A percentile compares a stretch with the other conserved stretches of the same genome.
These are phyloP conservation scores for Centropyge bicolor DNA, from an alignment of 2,797 vertebrate genomes.

Conservation along the genomic window DNA sequence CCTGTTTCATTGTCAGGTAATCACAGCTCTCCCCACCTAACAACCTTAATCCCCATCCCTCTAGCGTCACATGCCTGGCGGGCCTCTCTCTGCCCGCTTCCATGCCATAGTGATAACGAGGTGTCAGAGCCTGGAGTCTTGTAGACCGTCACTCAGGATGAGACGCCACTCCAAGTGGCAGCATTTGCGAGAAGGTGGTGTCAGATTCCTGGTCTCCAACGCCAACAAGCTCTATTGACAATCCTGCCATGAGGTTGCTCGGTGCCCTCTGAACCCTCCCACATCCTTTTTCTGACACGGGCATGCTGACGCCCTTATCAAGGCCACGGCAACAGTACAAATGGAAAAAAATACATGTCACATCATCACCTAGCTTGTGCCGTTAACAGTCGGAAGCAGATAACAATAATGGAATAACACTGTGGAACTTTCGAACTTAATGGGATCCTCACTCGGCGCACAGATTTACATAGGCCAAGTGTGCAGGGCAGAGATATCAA, in stretches of 20 bases:
- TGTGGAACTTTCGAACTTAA: slow-evolving; percentile 61
- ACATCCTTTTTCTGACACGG: slow-evolving; percentile 75
- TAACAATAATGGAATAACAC: slow-evolving; percentile 74
- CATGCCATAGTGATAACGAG: slow-evolving; percentile 84
- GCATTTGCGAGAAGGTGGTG: slow-evolving; percentile 83
- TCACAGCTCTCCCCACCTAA: slow-evolving; percentile 52
- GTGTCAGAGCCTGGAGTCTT: slow-evolving; percentile 85
- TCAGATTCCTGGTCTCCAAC: slow-evolving; percentile 89
- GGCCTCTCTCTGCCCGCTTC: slow-evolving; percentile 76
- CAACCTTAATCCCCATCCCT: slow-evolving; percentile 73
- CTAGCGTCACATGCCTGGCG: slow-evolving; percentile 81
- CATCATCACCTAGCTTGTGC: slow-evolving; percentile 74
- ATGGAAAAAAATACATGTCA: slow-evolving; percentile 79
- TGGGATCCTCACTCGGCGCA: slow-evolving; percentile 46
- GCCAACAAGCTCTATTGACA: slow-evolving; percentile 76
- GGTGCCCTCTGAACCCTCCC: slow-evolving; percentile 71
- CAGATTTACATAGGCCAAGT: slow-evolving; percentile 53
- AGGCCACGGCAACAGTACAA: slow-evolving; percentile 67
- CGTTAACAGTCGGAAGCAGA: slow-evolving; percentile 78
- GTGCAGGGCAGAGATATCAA: slow-evolving; percentile 41
- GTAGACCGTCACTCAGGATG: slow-evolving; percentile 84
- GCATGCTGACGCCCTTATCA: slow-evolving; percentile 72
- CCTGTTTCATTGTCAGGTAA: slow-evolving; percentile 64
- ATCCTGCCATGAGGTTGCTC: slow-evolving; percentile 68
- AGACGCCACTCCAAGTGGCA: slow-evolving; percentile 84